phyloP scores from a whole-genome alignment of 2,888 invertebrate species.

The Drosophila kanekoi region DNA sequence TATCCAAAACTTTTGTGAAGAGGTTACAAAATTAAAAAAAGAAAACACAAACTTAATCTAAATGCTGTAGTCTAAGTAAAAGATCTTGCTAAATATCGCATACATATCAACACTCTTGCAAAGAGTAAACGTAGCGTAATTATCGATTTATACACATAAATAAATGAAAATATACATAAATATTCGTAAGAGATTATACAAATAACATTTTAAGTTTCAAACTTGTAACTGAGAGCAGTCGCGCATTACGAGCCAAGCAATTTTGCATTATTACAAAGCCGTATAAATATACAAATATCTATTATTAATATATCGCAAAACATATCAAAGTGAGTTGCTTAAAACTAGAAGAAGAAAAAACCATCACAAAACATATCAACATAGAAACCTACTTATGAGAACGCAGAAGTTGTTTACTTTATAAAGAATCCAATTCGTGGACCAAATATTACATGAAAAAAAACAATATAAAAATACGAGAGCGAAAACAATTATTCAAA shows the following conservation, averaged over 20 bases:
- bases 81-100: constrained; percentile 68
- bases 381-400: constrained; percentile 15
- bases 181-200: constrained; percentile 35
- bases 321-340: constrained; percentile 53
- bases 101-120: constrained; percentile 80
- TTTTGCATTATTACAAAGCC: constrained; percentile 52
- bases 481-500: constrained; percentile 1
- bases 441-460: constrained; percentile 45
- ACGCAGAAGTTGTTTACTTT: constrained; percentile 53
- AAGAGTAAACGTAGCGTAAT: constrained; percentile 69
- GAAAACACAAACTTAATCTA: constrained; percentile 24
- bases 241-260: constrained; percentile 19
- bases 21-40: constrained; percentile 16
- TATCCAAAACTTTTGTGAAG: constrained; percentile 16
- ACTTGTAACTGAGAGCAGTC: constrained; percentile 1
- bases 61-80: constrained; percentile 67
- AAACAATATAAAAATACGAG: constrained; percentile 3
- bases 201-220: constrained; percentile 16
- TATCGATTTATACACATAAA: constrained; percentile 24
- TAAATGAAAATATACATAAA: constrained; percentile 15
- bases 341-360: neutral
- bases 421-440: constrained; percentile 43
- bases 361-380: constrained; percentile 18
- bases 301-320: constrained; percentile 39
- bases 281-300: constrained; percentile 2